Evolutionary conservation across 1,140 invertebrate genomes (phyloP), one percentile per base, ranked within the genome.

Genomic region (Octopus bimaculoides): DNA sequence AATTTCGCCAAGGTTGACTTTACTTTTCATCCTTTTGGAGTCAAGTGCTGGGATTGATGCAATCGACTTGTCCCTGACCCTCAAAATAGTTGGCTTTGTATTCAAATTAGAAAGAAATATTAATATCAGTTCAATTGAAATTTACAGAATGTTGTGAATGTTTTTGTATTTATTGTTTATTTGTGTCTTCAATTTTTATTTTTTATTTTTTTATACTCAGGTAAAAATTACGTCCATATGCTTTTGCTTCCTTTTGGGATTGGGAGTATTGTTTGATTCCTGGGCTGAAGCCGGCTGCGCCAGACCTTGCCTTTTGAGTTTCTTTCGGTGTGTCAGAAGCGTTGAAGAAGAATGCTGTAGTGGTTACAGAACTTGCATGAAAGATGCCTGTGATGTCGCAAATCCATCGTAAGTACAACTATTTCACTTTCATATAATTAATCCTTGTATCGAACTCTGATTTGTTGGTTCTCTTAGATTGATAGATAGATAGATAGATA

Each of bases 171-270:
- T 61, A 1, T 61, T 61, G 9, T 61, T 17, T 61, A 61, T 12
- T 17, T 61, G 7, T 8, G 9, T 61, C 17, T 61, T 61, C 4
- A 9, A 12, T 61, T 61, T 61, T 17, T 61, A 12, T 61, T 61
- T 61, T 71, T 61, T 61, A 12, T 71, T 20, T 71, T 71, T 71
- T 14, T 71, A 14, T 6, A 12, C 17, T 61, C 66, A 71, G 66
- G 66, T 71, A n/a, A 71, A 71, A 71, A 20, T 71, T 14, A 71
- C 66, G 66, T 71, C 66, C 17, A 20, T 71, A 71, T 71, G 66
- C 7, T 20, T 71, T 14, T 71, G 66, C 26, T 20, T 71, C 8
- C 14, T 71, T 14, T n/a, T 71, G 5, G 66, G 66, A 71, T 20
- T 71, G 5, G 66, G 17, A 6, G 66, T 71, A 5, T 71, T 71